Evolutionary conservation across 2,888 invertebrate species (phyloP), one percentile per base, ranked within the genome.

Genomic region (Conistra vaccinii): DNA sequence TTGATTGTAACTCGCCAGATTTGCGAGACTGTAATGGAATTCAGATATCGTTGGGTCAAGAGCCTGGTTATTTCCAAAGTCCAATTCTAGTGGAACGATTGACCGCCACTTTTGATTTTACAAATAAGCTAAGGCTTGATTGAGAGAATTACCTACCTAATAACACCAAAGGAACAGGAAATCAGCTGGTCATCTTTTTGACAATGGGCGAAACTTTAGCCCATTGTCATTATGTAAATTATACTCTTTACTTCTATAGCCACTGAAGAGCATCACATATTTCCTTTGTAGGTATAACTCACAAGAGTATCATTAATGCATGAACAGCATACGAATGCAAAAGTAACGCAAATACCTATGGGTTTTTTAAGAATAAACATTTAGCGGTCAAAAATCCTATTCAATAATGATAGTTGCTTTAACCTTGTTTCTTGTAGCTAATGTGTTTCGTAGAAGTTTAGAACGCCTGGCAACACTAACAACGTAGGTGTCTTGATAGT

Each of bases 401-500:
- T 48, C 23, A 48, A 48, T 48, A 48, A 7, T 23, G 3, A 20
- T 23, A 48, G 23, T 23, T 48, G 3, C 26, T 57, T 17, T 20
- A 65, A 29, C 73, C 73, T 66, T 61, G 65, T 29, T 69, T 29
- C 20, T 69, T 7, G 9, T 4, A 26, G 14, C n/a, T 39, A 71
- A 63, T 72, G 12, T 39, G 39, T 65, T 73, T 65, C n/a, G 23
- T 69, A 53, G 77, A 53, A 66, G 5, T 66, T n/a, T 55, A 66
- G 55, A 82, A 58, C 5, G 57, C 53, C 55, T 60, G 55, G 48
- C 35, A 55, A 66, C 80, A 57, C 39, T 51, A 26, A 12, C 7
- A 12, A 32, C 55, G 87, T 86, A 61, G 85, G 85, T 58, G 66
- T 65, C 60, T 66, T 45, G 74, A 62, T 67, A 74, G 58, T 76